Percentiles rank a stretch among this genome's conserved stretches.
phyloP scores from a whole-genome alignment of 2,797 vertebrate genomes.

The Menidia menidia region DNA sequence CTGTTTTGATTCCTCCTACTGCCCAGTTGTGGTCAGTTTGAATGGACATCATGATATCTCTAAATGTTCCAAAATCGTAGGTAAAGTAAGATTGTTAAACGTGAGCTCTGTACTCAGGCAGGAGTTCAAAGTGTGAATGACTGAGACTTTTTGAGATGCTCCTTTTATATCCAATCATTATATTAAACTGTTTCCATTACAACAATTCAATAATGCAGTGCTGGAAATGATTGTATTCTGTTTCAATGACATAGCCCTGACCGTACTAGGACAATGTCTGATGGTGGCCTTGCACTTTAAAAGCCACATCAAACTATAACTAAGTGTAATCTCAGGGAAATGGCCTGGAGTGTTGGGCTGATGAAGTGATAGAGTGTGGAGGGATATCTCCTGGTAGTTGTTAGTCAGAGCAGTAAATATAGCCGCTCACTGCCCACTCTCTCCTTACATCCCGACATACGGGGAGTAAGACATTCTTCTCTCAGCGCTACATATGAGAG shows the following conservation, averaged over 20 bases:
- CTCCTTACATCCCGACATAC: conserved; percentile 58
- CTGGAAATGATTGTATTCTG: too few relatives aligned
- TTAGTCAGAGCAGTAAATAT: conserved; percentile 74
- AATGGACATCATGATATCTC: too few relatives aligned
- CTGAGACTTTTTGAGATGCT: too few relatives aligned
- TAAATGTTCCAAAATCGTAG: too few relatives aligned
- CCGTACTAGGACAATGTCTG: background rate
- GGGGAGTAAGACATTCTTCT: conserved; percentile 25
- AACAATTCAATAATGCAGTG: too few relatives aligned
- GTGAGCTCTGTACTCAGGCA: too few relatives aligned
- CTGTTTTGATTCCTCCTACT: too few relatives aligned
- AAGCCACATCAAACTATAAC: background rate
- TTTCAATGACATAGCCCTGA: background rate
- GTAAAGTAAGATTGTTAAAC: too few relatives aligned
- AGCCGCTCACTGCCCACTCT: conserved; percentile 62
- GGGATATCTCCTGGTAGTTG: conserved; percentile 39
- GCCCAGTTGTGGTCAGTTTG: too few relatives aligned
- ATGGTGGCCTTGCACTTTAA: background rate
- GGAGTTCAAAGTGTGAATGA: too few relatives aligned
- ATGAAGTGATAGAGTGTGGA: conserved; percentile 37
- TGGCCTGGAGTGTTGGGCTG: background rate
- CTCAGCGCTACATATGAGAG: conserved; percentile 26
- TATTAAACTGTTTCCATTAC: too few relatives aligned
- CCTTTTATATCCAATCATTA: too few relatives aligned
- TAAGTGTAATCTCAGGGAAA: conserved; percentile 13